Evolutionary conservation across 2,113 vertebrate species (phyloP), one percentile per base, ranked within the genome.

Genomic region (Prinia subflava): DNA sequence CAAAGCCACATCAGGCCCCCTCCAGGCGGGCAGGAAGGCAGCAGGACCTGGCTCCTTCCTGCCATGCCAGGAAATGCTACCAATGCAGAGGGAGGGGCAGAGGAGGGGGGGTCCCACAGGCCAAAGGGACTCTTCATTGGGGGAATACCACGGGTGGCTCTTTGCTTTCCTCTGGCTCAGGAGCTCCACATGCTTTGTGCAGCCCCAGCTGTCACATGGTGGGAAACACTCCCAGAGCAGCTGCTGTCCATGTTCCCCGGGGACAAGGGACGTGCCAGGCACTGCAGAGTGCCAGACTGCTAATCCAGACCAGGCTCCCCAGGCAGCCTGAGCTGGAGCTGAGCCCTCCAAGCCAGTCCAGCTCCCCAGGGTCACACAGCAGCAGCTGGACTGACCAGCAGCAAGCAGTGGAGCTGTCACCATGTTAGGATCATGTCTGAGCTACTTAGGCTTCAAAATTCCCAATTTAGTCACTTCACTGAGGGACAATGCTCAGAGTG

Each of bases 151-250:
- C 0, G 13, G 44, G 39, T 15, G 23, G 39, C 53, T 85, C 62
- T 90, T 49, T 7, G 41, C n/a, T 78, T 44, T 77, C 49, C 57
- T 68, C 59, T 25, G 42, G 41, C 68, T 90, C 27, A 41, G 44
- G 21, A 13, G 35, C 71, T 77, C 73, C 3, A 2, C 2, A 2
- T 30, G 74, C 64, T 77, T 78, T 15, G 23, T 49, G 65, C 80
- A 81, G 87, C 73, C 76, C 69, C 94, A 95, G 91, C 94, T 97
- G 94, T 84, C 92, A 50, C 8, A 65, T 6, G 1, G 33, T 47
- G 65, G 70, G 87, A 68, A 89, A 56, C 0, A 6, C 30, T 93
- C 86, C 64, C 55, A 24, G 55, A 65, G 80, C 96, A 94, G 91
- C 91, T 95, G 95, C 80, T 92, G 73, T 46, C 76, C 1, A 0